Conservation (phyloP, 2,113 vertebrate genomes). For the Apeltes quadracus region DNA sequence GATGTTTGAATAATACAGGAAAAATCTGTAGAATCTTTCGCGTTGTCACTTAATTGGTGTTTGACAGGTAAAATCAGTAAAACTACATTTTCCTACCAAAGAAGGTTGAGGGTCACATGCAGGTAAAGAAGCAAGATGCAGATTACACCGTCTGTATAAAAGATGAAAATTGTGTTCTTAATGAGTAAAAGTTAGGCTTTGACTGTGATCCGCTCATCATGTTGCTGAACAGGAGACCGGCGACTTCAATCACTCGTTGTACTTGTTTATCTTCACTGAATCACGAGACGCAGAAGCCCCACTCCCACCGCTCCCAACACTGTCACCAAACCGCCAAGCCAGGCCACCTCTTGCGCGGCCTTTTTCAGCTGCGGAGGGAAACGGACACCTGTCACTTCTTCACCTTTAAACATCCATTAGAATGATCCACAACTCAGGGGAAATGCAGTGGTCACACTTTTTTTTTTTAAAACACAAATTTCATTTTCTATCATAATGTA, state of each 20-base stretch:
- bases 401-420: background rate
- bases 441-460: background rate
- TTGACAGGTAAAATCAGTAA: no score
- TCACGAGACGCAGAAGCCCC: no score
- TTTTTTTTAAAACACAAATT: no score
- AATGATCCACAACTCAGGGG: background rate
- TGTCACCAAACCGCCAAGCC: no score
- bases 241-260: no score
- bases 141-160: background rate
- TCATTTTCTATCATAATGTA: no score
- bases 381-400: background rate
- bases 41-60: no score
- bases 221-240: background rate
- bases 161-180: background rate
- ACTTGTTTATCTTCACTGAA: constrained; percentile 51
- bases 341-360: constrained; percentile 41
- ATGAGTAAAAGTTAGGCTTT: constrained; percentile 12
- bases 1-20: no score
- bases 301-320: no score
- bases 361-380: constrained; percentile 50
- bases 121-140: background rate
- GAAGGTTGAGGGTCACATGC: background rate
- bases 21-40: no score
- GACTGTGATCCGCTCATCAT: constrained; percentile 40
- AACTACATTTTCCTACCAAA: background rate